phyloP scores from a whole-genome alignment of 2,797 vertebrate species.

The Amblyopsis hoosieri region DNA sequence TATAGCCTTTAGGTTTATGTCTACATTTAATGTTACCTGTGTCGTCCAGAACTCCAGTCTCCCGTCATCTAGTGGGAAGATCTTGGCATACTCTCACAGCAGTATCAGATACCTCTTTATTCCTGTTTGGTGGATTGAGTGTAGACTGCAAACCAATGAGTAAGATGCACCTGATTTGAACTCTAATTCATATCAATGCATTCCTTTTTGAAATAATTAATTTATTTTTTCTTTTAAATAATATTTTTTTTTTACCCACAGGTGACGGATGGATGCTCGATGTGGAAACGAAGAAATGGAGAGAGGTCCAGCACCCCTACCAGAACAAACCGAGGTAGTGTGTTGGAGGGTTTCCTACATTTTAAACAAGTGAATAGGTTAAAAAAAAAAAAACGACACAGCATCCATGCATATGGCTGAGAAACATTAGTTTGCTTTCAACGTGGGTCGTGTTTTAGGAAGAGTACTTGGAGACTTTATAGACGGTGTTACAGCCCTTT shows the following conservation, averaged over 20 bases:
- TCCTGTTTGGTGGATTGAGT: conserved; percentile 93
- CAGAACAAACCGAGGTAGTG: conserved; percentile 89
- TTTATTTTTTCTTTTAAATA: background rate
- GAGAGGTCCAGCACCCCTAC: conserved; percentile 85
- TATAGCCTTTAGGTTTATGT: background rate
- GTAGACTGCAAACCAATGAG: conserved; percentile 91
- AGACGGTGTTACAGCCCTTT: background rate
- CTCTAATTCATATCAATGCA: background rate
- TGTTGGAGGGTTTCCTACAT: background rate
- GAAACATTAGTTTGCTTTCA: background rate
- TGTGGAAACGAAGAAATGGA: conserved; percentile 85
- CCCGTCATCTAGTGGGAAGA: conserved; percentile 80
- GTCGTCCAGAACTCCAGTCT: conserved; percentile 58
- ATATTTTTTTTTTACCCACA: conserved; percentile 45
- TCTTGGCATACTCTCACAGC: conserved; percentile 94
- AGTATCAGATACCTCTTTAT: conserved; percentile 83
- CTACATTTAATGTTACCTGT: conserved; percentile 1
- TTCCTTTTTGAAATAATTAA: background rate
- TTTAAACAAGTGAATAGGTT: background rate
- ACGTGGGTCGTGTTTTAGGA: no score
- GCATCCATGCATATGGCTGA: background rate
- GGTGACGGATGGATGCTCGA: conserved; percentile 93
- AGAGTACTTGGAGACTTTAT: no score
- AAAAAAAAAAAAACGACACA: background rate
- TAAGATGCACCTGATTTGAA: conserved; percentile 57